phyloP scores from a whole-genome alignment of 2,113 vertebrate genomes.

The Megalops atlanticus region DNA sequence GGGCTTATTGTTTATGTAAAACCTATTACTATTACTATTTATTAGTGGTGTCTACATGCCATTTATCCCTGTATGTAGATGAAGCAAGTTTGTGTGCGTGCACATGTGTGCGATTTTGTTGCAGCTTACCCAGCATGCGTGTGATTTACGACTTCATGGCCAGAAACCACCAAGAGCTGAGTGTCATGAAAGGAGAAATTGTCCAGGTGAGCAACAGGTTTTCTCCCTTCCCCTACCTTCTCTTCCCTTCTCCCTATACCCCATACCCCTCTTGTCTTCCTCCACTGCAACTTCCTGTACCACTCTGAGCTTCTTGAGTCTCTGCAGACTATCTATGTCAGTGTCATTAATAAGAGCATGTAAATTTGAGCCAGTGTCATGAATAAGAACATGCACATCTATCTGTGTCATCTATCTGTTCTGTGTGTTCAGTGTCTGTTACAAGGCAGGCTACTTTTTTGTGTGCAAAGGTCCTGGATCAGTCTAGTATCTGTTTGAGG shows the following conservation, averaged over 20 bases:
- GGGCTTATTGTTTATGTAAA: too few species aligned
- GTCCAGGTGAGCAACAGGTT: constrained; percentile 74
- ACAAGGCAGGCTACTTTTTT: too few species aligned
- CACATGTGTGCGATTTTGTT: constrained; percentile 15
- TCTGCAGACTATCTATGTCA: too few species aligned
- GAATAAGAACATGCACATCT: too few species aligned
- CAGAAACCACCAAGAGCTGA: constrained; percentile 82
- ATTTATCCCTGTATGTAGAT: not conserved
- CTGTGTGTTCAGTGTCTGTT: too few species aligned
- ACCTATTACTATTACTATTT: not conserved
- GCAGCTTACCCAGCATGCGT: constrained; percentile 53
- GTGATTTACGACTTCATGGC: constrained; percentile 80
- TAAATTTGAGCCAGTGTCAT: too few species aligned
- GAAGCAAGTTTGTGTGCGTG: not conserved
- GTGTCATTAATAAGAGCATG: too few species aligned
- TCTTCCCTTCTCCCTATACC: too few species aligned
- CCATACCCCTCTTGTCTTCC: too few species aligned
- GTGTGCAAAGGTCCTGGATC: not conserved
- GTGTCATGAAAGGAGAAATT: constrained; percentile 74
- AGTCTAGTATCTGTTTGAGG: not conserved
- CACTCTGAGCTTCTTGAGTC: too few species aligned
- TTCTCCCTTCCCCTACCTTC: not conserved
- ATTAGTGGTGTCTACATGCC: not conserved
- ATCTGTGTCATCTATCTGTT: too few species aligned
- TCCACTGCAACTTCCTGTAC: too few species aligned